These are phyloP conservation scores for Oryctolagus cuniculus DNA, from an alignment of 2,113 vertebrate genomes.

Conservation along the genomic window DNA sequence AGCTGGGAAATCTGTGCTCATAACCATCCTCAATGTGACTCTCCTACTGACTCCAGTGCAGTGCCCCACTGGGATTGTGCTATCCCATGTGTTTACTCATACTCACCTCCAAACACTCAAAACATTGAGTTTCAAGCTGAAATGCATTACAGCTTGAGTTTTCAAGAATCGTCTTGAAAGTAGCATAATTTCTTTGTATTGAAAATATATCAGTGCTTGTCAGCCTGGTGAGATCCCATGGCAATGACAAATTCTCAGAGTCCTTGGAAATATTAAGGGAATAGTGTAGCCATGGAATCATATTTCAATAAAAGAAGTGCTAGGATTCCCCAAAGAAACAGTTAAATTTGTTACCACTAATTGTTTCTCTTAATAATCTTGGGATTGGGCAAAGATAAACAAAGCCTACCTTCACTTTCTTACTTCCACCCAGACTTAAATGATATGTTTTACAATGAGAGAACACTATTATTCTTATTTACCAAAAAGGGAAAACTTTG, in stretches of 20 bases:
- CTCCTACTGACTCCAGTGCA: neutral
- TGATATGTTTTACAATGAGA: neutral
- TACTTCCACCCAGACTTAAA: neutral
- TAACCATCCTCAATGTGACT: neutral
- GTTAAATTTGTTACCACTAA: neutral
- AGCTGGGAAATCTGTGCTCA: neutral
- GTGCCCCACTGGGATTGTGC: neutral
- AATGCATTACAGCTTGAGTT: neutral
- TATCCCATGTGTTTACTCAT: neutral
- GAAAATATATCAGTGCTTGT: neutral
- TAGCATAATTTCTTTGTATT: neutral
- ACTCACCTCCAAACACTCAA: neutral
- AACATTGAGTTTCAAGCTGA: constrained; percentile 22
- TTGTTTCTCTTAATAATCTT: neutral
- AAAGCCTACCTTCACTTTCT: neutral
- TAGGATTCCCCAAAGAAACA: neutral
- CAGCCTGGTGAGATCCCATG: constrained; percentile 11
- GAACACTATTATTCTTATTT: neutral
- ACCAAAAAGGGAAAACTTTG: neutral
- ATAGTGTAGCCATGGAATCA: neutral
- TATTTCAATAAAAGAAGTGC: neutral
- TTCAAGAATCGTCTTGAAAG: neutral
- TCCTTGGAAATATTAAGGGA: neutral
- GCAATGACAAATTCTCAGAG: neutral
- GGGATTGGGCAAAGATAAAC: neutral